Conservation (phyloP, 2,113 vertebrate genomes). For the Phoxinus phoxinus region DNA sequence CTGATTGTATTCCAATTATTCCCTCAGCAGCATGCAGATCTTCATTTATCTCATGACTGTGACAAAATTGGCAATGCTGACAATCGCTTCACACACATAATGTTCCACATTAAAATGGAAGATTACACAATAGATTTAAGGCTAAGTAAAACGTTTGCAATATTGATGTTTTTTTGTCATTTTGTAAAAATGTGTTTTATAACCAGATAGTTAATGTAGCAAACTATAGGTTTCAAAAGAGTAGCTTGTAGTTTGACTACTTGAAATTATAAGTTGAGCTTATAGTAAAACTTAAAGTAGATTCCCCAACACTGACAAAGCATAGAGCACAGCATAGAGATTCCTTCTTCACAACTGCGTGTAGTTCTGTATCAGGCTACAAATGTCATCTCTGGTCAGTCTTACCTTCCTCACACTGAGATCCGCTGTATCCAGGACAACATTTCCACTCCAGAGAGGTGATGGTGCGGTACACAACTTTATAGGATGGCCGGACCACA, state of each 20-base stretch:
- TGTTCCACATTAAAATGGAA: too few species aligned
- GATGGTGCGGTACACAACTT: conserved; percentile 88
- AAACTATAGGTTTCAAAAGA: neutral
- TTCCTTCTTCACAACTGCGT: neutral
- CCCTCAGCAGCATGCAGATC: too few species aligned
- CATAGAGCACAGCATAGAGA: neutral
- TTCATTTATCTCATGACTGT: too few species aligned
- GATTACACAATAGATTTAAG: too few species aligned
- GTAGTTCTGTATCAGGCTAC: neutral
- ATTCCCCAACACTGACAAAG: neutral
- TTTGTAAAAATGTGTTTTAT: neutral
- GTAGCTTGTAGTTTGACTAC: neutral
- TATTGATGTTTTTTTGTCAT: too few species aligned
- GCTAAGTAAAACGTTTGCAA: too few species aligned
- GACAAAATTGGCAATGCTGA: too few species aligned
- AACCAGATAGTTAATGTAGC: neutral
- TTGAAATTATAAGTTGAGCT: neutral
- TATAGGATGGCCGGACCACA: conserved; percentile 86
- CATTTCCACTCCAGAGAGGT: conserved; percentile 92
- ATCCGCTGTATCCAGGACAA: conserved; percentile 85
- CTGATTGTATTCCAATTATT: too few species aligned
- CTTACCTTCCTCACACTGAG: conserved; percentile 87
- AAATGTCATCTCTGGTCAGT: neutral
- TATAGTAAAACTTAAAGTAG: neutral
- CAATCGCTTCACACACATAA: too few species aligned